Base-by-base conservation (phyloP, 1,140 invertebrate species). In the Drosophila nebulosa region DNA sequence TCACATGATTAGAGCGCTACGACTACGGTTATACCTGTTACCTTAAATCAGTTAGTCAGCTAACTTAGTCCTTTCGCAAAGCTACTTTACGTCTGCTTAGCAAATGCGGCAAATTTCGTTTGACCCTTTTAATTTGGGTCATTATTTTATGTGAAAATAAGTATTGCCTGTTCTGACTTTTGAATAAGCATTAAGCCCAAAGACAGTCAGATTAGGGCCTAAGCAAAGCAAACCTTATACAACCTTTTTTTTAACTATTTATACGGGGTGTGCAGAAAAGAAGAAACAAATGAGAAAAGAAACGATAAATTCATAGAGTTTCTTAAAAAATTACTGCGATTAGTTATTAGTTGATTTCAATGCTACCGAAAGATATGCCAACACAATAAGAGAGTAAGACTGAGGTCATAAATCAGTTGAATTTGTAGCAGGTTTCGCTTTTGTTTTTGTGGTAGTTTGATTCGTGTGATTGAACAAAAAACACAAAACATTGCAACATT, bases 281-380 rank as follows among this genome's bases (percentile, higher is more conserved):
- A 6, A 14, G 4, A 14, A 0, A 1, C 3, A n/a, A 36, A 42
- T 7, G 18, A 42, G 12, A 42, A 18, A 42, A 7, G 14, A 35
- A 35, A 35, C 10, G 10, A 42, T 16, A 46, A 21, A 21, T 3
- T 21, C 39, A 42, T 21, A 59, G 26, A 24, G 24, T 53, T 35
- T 53, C 65, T 63, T 78, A 79, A 86, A 72, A 86, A 88, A 86
- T 86, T 69, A 69, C 78, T 51, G 51, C 71, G 78, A 88, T 86
- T 86, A 78, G 78, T 65, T 69, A 88, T 86, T 86, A 78, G 78
- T 65, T 69, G 83, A 74, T 79, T 85, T 69, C 60, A 63, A 64
- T 66, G 69, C 72, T 70, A 36, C 27, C 42, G 21, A 35, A 36
- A 58, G 16, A 46, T 46, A 60, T 10, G 21, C 24, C 14, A 14